These are phyloP conservation scores for Drosophila chauvacae DNA, from an alignment of 1,140 invertebrate genomes.

Conservation along the genomic window DNA sequence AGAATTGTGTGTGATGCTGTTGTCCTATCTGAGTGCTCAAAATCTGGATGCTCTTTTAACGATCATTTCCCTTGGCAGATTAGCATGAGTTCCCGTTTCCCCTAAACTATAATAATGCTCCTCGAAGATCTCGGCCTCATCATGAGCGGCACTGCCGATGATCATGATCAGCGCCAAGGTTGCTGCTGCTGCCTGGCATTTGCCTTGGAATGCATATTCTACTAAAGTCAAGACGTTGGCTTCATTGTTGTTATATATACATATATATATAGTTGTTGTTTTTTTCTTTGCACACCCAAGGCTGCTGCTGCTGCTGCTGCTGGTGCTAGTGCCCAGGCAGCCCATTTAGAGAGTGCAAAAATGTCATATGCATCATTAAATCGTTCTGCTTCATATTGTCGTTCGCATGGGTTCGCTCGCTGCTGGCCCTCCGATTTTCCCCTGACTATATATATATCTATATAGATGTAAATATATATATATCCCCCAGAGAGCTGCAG, in stretches of 20 bases:
- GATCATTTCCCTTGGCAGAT: conserved; percentile 36
- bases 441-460: conserved; percentile 16
- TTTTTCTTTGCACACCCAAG: conserved; percentile 51
- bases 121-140: conserved; percentile 11
- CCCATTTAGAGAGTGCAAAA: conserved; percentile 84
- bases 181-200: conserved; percentile 51
- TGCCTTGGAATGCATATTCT: conserved; percentile 67
- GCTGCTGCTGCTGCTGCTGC: neutral
- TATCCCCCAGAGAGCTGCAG: conserved; percentile 26
- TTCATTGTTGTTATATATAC: conserved; percentile 52
- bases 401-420: conserved; percentile 57
- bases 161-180: conserved; percentile 66
- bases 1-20: conserved; percentile 8
- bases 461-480: conserved; percentile 15
- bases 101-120: conserved; percentile 26
- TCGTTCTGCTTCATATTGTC: conserved; percentile 83
- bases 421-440: conserved; percentile 10
- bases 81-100: conserved; percentile 28
- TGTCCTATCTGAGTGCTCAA: conserved; percentile 9
- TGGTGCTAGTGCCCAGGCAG: conserved; percentile 47
- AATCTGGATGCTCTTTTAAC: conserved; percentile 24
- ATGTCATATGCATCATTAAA: conserved; percentile 84
- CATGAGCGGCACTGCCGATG: conserved; percentile 3
- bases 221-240: conserved; percentile 49
- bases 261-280: neutral